Evolutionary conservation across 2,113 vertebrate species (phyloP).

Genomic region (Progne subis): DNA sequence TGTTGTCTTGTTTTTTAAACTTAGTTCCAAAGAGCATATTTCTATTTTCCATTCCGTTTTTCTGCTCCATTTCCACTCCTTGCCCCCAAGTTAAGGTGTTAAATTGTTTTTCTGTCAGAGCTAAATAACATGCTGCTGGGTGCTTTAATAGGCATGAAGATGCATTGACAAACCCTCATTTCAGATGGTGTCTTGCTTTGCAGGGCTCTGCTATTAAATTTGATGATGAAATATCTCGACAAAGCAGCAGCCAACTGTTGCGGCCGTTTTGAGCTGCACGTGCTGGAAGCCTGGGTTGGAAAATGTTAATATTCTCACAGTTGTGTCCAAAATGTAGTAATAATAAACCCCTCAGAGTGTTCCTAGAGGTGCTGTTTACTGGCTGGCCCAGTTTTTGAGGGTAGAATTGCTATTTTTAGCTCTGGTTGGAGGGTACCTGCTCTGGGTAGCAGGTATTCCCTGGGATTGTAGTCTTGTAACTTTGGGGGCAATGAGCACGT

Average conservation of each 20-base stretch:
- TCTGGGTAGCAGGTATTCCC: not conserved
- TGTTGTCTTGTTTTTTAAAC: not conserved
- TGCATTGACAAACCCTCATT: not conserved
- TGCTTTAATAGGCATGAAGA: not conserved
- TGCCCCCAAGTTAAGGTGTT: constrained; percentile 28
- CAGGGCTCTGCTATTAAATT: not conserved
- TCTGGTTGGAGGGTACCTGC: not conserved
- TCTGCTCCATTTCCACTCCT: constrained; percentile 11
- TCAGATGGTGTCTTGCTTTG: not conserved
- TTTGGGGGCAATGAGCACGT: rapidly evolving
- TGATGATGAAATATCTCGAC: not conserved
- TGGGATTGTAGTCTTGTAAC: not conserved
- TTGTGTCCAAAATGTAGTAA: not conserved
- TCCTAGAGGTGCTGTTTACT: not conserved
- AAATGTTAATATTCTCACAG: not conserved
- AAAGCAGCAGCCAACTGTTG: not conserved
- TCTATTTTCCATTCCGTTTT: not conserved
- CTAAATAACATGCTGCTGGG: not conserved
- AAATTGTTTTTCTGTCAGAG: constrained; percentile 22
- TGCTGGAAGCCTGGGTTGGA: not conserved
- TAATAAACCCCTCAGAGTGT: not conserved
- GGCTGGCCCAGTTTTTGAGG: not conserved
- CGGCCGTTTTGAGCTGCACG: not conserved
- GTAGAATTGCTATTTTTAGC: not conserved
- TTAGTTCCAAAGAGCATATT: not conserved